phyloP scores from a whole-genome alignment of 2,797 vertebrate species.

The Sternotherus odoratus region DNA sequence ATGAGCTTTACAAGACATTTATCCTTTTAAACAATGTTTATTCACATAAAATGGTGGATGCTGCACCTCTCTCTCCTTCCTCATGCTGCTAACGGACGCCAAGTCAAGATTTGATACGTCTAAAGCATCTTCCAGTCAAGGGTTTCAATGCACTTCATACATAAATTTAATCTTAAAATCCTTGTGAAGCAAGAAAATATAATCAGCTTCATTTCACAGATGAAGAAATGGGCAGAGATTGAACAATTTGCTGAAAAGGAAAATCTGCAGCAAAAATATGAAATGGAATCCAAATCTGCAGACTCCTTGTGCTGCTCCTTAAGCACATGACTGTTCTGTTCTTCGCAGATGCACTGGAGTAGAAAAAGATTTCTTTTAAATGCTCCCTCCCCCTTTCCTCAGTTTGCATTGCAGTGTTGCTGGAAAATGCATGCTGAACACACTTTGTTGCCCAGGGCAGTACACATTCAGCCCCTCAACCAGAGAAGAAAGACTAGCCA shows the following conservation, averaged over 20 bases:
- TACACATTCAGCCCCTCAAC: slow-evolving; percentile 25
- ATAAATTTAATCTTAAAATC: neutral
- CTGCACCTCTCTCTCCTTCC: neutral
- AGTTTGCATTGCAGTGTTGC: neutral
- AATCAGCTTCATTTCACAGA: neutral
- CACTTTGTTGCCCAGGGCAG: slow-evolving; percentile 47
- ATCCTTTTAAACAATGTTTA: neutral
- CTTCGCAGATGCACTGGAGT: slow-evolving; percentile 5
- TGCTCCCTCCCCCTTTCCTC: neutral
- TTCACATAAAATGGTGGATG: neutral
- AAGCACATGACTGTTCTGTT: neutral
- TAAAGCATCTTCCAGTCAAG: neutral
- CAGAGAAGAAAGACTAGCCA: neutral
- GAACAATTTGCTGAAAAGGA: neutral
- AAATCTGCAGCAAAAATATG: neutral
- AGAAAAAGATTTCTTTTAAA: neutral
- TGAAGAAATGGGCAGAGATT: neutral
- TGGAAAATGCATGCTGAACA: slow-evolving; percentile 38
- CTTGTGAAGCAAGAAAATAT: neutral
- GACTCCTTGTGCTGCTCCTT: neutral
- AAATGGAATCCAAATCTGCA: slow-evolving; percentile 1
- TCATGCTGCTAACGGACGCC: neutral
- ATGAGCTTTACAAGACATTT: slow-evolving; percentile 16
- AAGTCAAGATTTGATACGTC: neutral
- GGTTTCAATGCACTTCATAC: neutral